Base-by-base conservation (phyloP, 2,888 invertebrate species). In the Epinotia demarniana region DNA sequence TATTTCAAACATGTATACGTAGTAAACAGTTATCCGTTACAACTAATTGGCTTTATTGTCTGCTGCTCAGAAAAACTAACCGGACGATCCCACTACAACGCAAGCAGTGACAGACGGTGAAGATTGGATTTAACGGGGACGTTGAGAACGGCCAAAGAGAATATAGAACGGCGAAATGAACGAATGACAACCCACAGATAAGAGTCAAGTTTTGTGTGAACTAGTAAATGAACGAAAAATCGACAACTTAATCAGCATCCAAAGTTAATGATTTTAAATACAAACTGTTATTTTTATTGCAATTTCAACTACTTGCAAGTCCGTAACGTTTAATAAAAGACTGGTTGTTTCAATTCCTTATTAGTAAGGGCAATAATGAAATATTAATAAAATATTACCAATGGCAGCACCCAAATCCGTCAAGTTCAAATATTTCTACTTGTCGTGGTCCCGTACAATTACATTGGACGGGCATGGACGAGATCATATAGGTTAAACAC, bases 11-110 rank as follows among this genome's bases (percentile, higher is more conserved):
- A 71, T 61, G 43, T 53, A 71, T 27, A 66, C 64, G 53, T 43
- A 60, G 64, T 70, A 71, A 74, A 74, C 69, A 74, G 74, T 69
- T 74, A 74, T 55, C 62, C 62, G 43, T 27, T 53, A 66, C 58
- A 71, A 49, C 43, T 75, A 66, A 69, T 69, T 69, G 39, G 70
- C 53, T 60, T 66, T 66, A 57, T 57, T 58, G 39, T 70, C 64
- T 39, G 39, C 58, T 49, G 58, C 33, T 39, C 49, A 58, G 63
- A 64, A 64, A 75, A 70, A 23, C 69, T 75, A 75, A 70, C 70
- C 74, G 67, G 63, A 70, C 74, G 9, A 58, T 64, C 64, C 33
- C 49, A 70, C 68, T 70, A 58, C 63, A 70, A 58, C 60, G 70
- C 53, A 64, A 60, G 64, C 58, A 74, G 49, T 74, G 74, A 73